phyloP scores from a whole-genome alignment of 2,888 invertebrate species.

The Ditula angustiorana region DNA sequence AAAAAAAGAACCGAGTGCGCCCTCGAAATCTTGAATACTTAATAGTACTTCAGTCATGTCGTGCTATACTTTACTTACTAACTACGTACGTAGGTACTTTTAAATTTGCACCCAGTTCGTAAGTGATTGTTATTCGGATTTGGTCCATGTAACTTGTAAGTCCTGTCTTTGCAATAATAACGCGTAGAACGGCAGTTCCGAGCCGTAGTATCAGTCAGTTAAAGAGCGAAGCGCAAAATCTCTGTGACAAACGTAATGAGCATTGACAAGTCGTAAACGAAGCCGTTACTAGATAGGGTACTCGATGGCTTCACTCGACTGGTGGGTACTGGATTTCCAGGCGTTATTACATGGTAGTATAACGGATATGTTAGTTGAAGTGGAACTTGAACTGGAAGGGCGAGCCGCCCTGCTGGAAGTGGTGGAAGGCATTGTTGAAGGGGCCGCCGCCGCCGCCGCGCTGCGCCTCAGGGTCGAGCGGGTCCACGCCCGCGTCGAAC shows the following conservation, averaged over 20 bases:
- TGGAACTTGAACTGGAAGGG: conserved; percentile 99
- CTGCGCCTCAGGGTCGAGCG: conserved; percentile 96
- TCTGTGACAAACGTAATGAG: neutral
- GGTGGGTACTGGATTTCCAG: neutral
- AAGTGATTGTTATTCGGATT: neutral
- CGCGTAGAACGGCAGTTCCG: neutral
- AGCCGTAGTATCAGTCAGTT: neutral
- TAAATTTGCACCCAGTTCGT: neutral
- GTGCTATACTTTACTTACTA: too few relatives aligned
- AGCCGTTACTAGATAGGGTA: too few relatives aligned
- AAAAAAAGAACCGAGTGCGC: neutral
- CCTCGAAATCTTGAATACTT: neutral
- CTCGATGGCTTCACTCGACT: neutral
- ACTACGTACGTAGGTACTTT: too few relatives aligned
- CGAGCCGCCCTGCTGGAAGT: conserved; percentile 91
- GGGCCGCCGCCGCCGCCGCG: conserved; percentile 78
- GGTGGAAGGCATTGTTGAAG: conserved; percentile 91
- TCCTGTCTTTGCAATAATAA: neutral
- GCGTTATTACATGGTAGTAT: neutral
- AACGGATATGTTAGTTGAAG: conserved; percentile 88
- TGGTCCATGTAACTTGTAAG: neutral
- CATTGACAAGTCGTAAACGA: neutral
- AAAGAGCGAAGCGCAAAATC: neutral
- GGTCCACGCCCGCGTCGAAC: conserved; percentile 98
- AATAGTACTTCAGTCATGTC: neutral